These are phyloP conservation scores for Drosophila maculinotata DNA, from an alignment of 2,888 invertebrate genomes.

Conservation along the genomic window DNA sequence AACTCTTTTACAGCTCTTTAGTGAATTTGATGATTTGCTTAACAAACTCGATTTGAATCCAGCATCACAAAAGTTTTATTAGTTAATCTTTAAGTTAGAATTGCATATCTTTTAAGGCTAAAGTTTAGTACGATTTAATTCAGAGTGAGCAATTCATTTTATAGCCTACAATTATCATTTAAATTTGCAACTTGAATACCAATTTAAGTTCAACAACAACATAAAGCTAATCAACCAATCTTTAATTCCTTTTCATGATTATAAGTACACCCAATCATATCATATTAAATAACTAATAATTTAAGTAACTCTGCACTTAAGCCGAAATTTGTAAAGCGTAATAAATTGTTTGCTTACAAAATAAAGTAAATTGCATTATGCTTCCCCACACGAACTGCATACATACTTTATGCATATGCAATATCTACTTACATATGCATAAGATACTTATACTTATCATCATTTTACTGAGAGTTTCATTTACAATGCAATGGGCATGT, in stretches of 20 bases:
- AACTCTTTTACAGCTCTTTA: conserved; percentile 78
- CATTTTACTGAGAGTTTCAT: conserved; percentile 27
- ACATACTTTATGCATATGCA: conserved; percentile 11
- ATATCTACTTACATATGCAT: conserved; percentile 31
- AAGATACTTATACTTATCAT: conserved; percentile 49
- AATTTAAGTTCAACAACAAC: neutral
- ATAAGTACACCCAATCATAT: conserved; percentile 5
- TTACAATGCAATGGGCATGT: conserved; percentile 33
- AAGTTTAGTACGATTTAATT: conserved; percentile 35
- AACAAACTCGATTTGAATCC: conserved; percentile 79
- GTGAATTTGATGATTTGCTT: conserved; percentile 83
- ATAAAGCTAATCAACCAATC: conserved; percentile 2
- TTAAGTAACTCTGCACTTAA: conserved; percentile 11
- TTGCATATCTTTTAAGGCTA: conserved; percentile 15
- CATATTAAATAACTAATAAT: conserved; percentile 16
- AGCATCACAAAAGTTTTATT: conserved; percentile 63
- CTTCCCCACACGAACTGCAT: conserved; percentile 34
- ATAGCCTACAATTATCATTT: neutral
- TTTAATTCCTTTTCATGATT: conserved; percentile 1
- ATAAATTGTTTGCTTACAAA: conserved; percentile 60
- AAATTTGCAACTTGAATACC: neutral
- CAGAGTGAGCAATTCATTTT: neutral
- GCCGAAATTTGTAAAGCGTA: conserved; percentile 51
- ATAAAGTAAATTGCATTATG: conserved; percentile 60
- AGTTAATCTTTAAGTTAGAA: conserved; percentile 27